Base-by-base conservation (phyloP, 2,888 invertebrate species). In the Chrysolina oricalcia region DNA sequence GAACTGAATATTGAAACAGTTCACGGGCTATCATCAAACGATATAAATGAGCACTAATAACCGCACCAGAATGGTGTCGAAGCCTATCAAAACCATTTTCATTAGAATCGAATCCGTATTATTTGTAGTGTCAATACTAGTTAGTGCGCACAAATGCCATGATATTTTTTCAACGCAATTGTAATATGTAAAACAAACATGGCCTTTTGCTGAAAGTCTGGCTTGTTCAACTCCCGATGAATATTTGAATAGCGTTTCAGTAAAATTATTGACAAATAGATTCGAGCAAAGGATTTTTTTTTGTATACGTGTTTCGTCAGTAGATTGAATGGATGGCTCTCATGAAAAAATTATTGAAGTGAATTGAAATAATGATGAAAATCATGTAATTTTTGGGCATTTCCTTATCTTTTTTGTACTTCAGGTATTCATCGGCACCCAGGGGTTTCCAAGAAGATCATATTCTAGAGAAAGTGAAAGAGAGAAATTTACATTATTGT, bases 111-210 rank as follows among this genome's bases (percentile, higher is more conserved):
- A 41, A 41, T 40, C 21, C 63, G 43, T 43, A 68, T 68, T 19
- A 68, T 68, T 68, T 40, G 53, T 66, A 66, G 27, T 27, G 40
- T 68, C 67, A 68, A 53, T 68, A 68, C 35, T 23, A 27, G 48
- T 53, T 27, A 17, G 67, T n/a, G 19, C 41, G 15, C 35, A n/a
- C 19, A 11, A 21, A 68, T 17, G 19, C 1, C 48, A 48, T 23
- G 35, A 21, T 46, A 13, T 27, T 59, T 59, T 27, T 27, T n/a
- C 27, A 27, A 59, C 59, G 9, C 0, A 5, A 27, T 59, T 13
- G n/a, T 27, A 27, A 59, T 27, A 27, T 13, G 53, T 19, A 19
- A 17, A 59, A 27, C 27, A 27, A 46, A 27, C n/a, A 59, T 27
- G 10, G 15, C 13, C 27, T 59, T 59, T 27, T 27, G 27, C 27